Conservation (phyloP, 2,113 vertebrate genomes). For the Notothenia rossii region DNA sequence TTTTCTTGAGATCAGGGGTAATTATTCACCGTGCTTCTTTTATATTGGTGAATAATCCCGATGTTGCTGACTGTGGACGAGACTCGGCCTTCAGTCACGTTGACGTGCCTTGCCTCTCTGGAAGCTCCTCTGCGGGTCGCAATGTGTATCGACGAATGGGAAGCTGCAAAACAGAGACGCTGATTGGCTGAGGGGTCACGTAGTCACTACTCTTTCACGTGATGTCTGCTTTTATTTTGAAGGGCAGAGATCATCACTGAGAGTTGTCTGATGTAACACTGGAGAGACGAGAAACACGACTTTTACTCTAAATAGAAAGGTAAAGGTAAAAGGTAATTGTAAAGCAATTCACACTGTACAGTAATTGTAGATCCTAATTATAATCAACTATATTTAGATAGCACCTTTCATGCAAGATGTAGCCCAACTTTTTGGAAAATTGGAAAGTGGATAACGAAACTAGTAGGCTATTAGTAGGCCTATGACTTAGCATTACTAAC, state of each 20-base stretch:
- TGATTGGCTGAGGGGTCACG: slow-evolving; percentile 77
- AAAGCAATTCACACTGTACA: too few species aligned
- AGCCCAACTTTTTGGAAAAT: too few species aligned
- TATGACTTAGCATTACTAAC: not conserved
- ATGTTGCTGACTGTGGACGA: not conserved
- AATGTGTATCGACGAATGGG: slow-evolving; percentile 79
- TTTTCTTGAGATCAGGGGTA: not conserved
- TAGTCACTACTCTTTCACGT: slow-evolving; percentile 73
- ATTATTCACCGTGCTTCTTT: not conserved
- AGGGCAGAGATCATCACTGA: not conserved
- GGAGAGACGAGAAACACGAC: not conserved
- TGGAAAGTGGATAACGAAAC: not conserved
- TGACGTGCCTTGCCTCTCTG: slow-evolving; percentile 30
- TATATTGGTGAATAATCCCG: not conserved
- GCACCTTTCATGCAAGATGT: too few species aligned
- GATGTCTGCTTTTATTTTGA: slow-evolving; percentile 65
- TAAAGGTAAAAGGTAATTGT: not conserved
- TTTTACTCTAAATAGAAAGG: not conserved
- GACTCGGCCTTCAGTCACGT: slow-evolving; percentile 26
- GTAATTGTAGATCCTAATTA: too few species aligned
- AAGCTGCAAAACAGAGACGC: slow-evolving; percentile 77
- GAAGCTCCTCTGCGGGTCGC: slow-evolving; percentile 6
- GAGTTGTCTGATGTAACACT: not conserved
- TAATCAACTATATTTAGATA: too few species aligned
- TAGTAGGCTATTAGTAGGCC: too few species aligned